Base-by-base conservation (phyloP, 2,797 vertebrate species). In the Myotis pilosus region DNA sequence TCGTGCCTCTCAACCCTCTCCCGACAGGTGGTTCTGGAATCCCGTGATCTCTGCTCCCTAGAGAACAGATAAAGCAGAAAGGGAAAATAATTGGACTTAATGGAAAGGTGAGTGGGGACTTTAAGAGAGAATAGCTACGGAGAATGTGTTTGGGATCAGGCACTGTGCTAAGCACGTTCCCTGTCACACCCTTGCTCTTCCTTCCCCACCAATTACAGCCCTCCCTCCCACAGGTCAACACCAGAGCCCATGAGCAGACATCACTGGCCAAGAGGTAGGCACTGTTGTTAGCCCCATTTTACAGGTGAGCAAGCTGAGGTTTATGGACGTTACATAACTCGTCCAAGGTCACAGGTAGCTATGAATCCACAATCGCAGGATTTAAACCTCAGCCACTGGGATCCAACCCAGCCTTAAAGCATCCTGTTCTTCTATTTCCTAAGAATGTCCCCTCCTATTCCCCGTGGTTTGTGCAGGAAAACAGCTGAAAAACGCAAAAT, bases 11-110 rank as follows among this genome's bases (percentile, higher is more conserved):
- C 66, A 0, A 92, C 98, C 88, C 96, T 97, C 33, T 98, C 97
- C 71, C 47, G 95, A 44, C 83, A 96, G 10, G 96, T 98, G 0
- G 95, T 97, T 9, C 89, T 97, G 47, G 97, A 86, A 60, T 95
- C 97, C 93, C n/a, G 94, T 69, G 96, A 88, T 94, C 96, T 98
- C 97, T 72, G 98, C 74, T 98, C 95, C 96, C 98, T 98, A 78
- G 84, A 94, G 75, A 97, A 97, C 91, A 86, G 94, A 93, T 0
- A 80, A 96, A 89, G 81, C 64, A 92, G 57, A 6, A 7, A 90
- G 68, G 79, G n/a, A 87, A 96, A 90, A 6, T 2, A 22, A 91
- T 68, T 51, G 41, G 38, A 22, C 30, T 16, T 1, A 4, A 51
- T 62, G 20, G 28, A 79, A 53, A 86, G 2, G 22, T 12, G 53